Evolutionary conservation across 2,113 vertebrate species (phyloP).

Genomic region (Halichoeres trimaculatus): DNA sequence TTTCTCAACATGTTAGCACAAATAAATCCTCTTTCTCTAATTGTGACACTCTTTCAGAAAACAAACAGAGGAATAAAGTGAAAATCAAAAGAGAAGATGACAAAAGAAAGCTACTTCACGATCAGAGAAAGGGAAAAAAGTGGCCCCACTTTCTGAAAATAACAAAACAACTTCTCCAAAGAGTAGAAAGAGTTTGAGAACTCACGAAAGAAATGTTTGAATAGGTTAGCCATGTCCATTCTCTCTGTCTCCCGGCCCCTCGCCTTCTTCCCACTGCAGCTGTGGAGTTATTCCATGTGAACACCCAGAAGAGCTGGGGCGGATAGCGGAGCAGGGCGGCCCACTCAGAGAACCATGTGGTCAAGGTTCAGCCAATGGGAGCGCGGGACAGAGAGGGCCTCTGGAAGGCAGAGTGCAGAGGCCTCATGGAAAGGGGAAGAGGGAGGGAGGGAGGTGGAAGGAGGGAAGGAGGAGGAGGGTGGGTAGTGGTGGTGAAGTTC

Average conservation of each 20-base stretch:
- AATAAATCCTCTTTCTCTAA: conserved; percentile 31
- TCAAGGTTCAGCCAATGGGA: conserved; percentile 74
- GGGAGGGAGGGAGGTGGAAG: conserved; percentile 6
- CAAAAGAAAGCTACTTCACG: conserved; percentile 14
- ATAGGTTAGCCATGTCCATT: conserved; percentile 91
- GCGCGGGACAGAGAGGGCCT: conserved; percentile 25
- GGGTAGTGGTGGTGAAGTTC: neutral
- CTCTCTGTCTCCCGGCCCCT: conserved; percentile 73
- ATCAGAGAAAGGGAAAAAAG: conserved; percentile 13
- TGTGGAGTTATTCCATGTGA: conserved; percentile 85
- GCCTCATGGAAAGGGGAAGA: conserved; percentile 71
- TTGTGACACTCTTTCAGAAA: conserved; percentile 31
- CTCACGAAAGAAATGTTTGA: conserved; percentile 92
- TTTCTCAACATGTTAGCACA: conserved; percentile 60
- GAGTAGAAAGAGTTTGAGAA: conserved; percentile 67
- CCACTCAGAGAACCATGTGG: conserved; percentile 84
- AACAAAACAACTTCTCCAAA: conserved; percentile 29
- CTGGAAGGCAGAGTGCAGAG: conserved; percentile 66
- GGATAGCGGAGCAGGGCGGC: conserved; percentile 73
- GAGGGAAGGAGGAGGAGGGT: neutral
- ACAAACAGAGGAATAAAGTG: conserved; percentile 15
- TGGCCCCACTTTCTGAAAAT: conserved; percentile 13
- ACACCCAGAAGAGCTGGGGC: conserved; percentile 76
- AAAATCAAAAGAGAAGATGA: conserved; percentile 28
- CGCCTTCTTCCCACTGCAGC: conserved; percentile 82